Percentiles rank a stretch among this genome's conserved stretches.
phyloP scores from a whole-genome alignment of 2,888 invertebrate species.

The Laspeyria flexula region DNA sequence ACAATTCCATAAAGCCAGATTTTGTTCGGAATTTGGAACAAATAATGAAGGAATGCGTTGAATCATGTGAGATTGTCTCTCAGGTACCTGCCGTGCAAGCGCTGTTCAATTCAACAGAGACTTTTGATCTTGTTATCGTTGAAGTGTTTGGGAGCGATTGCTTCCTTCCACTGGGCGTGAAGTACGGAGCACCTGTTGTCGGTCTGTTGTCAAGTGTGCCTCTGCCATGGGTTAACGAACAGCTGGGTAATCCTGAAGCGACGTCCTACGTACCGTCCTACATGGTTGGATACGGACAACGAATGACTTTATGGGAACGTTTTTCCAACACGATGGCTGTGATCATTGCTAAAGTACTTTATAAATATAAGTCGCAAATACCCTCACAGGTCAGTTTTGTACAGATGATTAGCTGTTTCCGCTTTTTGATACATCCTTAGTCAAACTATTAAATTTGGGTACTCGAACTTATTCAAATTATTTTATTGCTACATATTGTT shows the following conservation, averaged over 20 bases:
- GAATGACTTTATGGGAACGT: constrained; percentile 81
- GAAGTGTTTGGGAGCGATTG: constrained; percentile 86
- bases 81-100: constrained; percentile 68
- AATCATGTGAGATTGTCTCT: constrained; percentile 76
- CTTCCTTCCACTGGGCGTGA: constrained; percentile 83
- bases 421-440: too few relatives aligned
- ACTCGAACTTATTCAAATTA: too few relatives aligned
- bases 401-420: too few relatives aligned
- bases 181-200: constrained; percentile 83
- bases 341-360: constrained; percentile 69
- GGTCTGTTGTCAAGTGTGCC: constrained; percentile 83
- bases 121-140: constrained; percentile 75
- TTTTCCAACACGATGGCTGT: constrained; percentile 76
- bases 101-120: constrained; percentile 67
- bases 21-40: constrained; percentile 74
- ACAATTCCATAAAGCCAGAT: constrained; percentile 69
- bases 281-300: constrained; percentile 79
- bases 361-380: constrained; percentile 72
- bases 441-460: too few relatives aligned
- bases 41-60: constrained; percentile 78
- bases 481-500: constrained; percentile 1
- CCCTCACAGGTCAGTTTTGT: constrained; percentile 78
- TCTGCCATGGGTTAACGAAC: constrained; percentile 85
- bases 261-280: constrained; percentile 86
- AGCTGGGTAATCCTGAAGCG: constrained; percentile 85